Evolutionary conservation across 2,888 invertebrate genomes (phyloP).

Genomic region (Pammene fasciana): DNA sequence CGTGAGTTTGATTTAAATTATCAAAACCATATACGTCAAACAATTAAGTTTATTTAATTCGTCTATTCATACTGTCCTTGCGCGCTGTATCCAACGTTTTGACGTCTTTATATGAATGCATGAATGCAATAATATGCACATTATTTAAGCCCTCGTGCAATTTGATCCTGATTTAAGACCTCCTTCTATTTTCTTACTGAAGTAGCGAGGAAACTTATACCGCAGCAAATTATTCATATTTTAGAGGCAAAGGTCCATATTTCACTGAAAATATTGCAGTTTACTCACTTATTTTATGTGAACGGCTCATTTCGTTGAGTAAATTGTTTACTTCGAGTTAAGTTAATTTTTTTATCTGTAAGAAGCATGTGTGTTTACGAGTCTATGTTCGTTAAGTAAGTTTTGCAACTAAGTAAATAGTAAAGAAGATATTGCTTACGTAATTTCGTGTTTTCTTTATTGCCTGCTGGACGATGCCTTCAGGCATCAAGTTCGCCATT

Average conservation of each 20-base stretch:
- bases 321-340: constrained; percentile 19
- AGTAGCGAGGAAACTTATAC: constrained; percentile 71
- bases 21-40: too few relatives aligned
- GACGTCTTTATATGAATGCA: constrained; percentile 78
- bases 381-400: constrained; percentile 16
- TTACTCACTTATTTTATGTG: constrained; percentile 38
- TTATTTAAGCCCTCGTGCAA: constrained; percentile 75
- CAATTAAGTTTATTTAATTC: constrained; percentile 22
- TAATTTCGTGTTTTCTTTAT: constrained; percentile 17
- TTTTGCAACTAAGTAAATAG: constrained; percentile 32
- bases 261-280: constrained; percentile 60
- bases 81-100: constrained; percentile 48
- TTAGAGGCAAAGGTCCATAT: constrained; percentile 48
- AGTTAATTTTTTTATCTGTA: constrained; percentile 19
- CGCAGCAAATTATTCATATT: constrained; percentile 56
- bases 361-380: constrained; percentile 22
- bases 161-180: constrained; percentile 74
- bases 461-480: constrained; percentile 1
- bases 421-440: constrained; percentile 16
- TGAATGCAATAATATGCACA: constrained; percentile 78
- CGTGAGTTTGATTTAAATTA: too few relatives aligned
- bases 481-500: constrained; percentile 6
- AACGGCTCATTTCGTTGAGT: constrained; percentile 4
- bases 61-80: constrained; percentile 21
- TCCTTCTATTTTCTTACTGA: constrained; percentile 74